Evolutionary conservation across 2,113 vertebrate genomes (phyloP).

Genomic region (Lasiurus borealis): DNA sequence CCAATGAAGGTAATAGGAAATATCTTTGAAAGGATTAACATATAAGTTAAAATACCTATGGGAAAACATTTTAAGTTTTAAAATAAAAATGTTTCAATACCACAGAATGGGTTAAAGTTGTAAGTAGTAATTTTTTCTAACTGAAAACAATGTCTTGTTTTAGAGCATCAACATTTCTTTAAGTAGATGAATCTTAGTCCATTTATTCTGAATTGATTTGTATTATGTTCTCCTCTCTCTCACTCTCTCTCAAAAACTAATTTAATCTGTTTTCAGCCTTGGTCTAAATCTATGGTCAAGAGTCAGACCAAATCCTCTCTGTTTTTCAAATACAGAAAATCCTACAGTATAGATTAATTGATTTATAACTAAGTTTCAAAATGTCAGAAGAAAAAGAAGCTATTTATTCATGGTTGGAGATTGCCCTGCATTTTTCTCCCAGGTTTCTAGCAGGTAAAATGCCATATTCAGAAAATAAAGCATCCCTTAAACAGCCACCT

Average conservation of each 20-base stretch:
- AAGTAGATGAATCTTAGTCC: slow-evolving; percentile 44
- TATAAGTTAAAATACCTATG: slow-evolving; percentile 25
- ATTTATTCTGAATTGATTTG: slow-evolving; percentile 51
- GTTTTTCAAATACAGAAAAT: slow-evolving; percentile 57
- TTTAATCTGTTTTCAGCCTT: slow-evolving; percentile 52
- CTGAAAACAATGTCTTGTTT: slow-evolving; percentile 56
- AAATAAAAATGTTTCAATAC: slow-evolving; percentile 63
- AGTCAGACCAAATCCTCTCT: slow-evolving; percentile 13
- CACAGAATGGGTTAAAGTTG: slow-evolving; percentile 23
- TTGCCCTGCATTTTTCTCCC: background rate
- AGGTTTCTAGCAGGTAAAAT: background rate
- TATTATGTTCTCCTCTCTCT: background rate
- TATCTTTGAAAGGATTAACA: slow-evolving; percentile 37
- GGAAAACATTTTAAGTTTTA: slow-evolving; percentile 59
- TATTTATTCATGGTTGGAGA: slow-evolving; percentile 18
- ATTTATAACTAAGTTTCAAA: slow-evolving; percentile 60
- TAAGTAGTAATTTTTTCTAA: slow-evolving; percentile 50
- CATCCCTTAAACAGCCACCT: background rate
- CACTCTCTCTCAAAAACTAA: background rate
- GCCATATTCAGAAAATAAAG: background rate
- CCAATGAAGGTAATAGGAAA: slow-evolving; percentile 41
- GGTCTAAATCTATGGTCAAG: slow-evolving; percentile 37
- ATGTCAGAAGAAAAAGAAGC: slow-evolving; percentile 27
- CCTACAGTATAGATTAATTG: slow-evolving; percentile 38
- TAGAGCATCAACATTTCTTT: slow-evolving; percentile 61